Conservation (phyloP, 2,888 invertebrate genomes). For the Nemotelus pantherinus region DNA sequence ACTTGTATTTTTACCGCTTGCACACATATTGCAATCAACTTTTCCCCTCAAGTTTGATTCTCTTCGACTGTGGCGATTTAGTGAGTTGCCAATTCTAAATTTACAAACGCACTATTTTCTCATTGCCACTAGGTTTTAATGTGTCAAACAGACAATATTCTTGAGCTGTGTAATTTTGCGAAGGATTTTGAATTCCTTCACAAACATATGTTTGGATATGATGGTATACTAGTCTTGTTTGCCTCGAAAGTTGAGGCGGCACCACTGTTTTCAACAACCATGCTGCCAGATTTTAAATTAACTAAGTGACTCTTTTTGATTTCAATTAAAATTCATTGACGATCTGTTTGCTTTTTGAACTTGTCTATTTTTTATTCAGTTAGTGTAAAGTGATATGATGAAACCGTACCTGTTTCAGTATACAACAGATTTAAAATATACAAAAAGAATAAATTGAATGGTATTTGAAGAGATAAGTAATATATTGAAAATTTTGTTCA, state of each 20-base stretch:
- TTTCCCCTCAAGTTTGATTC: neutral
- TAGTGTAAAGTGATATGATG: too few relatives aligned
- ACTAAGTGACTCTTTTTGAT: constrained; percentile 10
- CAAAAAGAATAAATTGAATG: too few relatives aligned
- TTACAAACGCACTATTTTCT: neutral
- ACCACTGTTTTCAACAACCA: neutral
- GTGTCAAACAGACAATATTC: too few relatives aligned
- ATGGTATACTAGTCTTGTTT: neutral
- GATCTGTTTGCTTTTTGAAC: constrained; percentile 42
- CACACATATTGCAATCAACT: constrained; percentile 16
- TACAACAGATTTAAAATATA: too few relatives aligned
- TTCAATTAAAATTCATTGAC: constrained; percentile 43
- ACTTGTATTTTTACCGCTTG: neutral
- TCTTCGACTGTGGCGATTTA: neutral
- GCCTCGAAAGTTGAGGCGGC: neutral
- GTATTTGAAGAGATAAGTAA: too few relatives aligned
- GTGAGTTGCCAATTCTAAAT: neutral
- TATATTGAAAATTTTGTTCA: too few relatives aligned
- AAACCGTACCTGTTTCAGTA: too few relatives aligned
- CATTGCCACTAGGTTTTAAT: too few relatives aligned
- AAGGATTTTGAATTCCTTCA: neutral
- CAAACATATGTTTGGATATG: too few relatives aligned
- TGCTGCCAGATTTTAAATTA: constrained; percentile 6
- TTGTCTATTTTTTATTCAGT: constrained; percentile 10
- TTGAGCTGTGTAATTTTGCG: too few relatives aligned